A percentile compares a stretch with the other conserved stretches of the same genome.
Conservation (phyloP, 92 coral and sea anemone genomes). For the Ricordea florida region DNA sequence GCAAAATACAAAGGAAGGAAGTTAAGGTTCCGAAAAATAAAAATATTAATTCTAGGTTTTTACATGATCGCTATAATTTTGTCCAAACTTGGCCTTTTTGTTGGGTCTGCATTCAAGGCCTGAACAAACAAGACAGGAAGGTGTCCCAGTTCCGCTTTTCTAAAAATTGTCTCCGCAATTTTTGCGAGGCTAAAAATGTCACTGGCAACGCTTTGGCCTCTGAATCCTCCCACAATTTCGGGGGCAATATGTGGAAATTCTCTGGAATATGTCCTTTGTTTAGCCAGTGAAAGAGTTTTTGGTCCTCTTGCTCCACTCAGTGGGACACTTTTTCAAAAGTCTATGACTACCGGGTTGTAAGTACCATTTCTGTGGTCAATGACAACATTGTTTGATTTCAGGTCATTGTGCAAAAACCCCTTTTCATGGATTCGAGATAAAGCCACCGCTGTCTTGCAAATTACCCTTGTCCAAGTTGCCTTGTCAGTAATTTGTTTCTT, state of each 20-base stretch:
- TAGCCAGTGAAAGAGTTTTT: background rate
- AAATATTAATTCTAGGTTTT: too few species aligned
- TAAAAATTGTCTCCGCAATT: slow-evolving; percentile 26
- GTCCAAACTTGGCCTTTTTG: slow-evolving; percentile 1
- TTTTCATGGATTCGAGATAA: slow-evolving; percentile 9
- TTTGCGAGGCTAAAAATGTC: slow-evolving; percentile 53
- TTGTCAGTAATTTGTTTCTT: background rate
- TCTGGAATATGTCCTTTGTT: background rate
- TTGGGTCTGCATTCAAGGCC: slow-evolving; percentile 1
- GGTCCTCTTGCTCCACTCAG: slow-evolving; percentile 9
- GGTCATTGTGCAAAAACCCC: slow-evolving; percentile 41
- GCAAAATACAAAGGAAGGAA: too few species aligned
- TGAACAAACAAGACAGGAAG: background rate
- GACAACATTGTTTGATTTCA: slow-evolving; percentile 40
- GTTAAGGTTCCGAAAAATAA: too few species aligned
- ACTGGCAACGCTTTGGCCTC: slow-evolving; percentile 37
- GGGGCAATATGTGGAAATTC: slow-evolving; percentile 55
- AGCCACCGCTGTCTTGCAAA: slow-evolving; percentile 8
- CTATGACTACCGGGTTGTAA: slow-evolving; percentile 33
- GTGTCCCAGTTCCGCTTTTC: slow-evolving; percentile 11
- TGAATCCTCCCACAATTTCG: slow-evolving; percentile 31
- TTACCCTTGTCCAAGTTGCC: slow-evolving; percentile 12
- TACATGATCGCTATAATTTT: background rate
- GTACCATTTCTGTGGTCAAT: slow-evolving; percentile 23
- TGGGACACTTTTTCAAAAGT: slow-evolving; percentile 46